Conservation (phyloP, 2,113 vertebrate genomes). For the Pantherophis guttatus region DNA sequence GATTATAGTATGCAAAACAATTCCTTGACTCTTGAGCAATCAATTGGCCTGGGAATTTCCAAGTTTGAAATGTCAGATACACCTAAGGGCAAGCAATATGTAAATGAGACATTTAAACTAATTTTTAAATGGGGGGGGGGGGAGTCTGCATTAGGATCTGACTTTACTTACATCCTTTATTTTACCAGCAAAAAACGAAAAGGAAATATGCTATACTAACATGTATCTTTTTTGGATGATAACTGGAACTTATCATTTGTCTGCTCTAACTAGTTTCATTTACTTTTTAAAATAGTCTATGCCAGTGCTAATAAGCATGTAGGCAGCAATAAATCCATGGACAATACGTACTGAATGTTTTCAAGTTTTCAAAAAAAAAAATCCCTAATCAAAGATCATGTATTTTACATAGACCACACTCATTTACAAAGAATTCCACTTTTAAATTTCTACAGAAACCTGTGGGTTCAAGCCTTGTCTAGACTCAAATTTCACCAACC, state of each 20-base stretch:
- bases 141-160: not conserved
- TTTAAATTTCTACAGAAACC: not conserved
- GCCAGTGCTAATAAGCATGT: not conserved
- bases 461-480: not conserved
- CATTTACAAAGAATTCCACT: not conserved
- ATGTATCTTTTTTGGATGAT: not conserved
- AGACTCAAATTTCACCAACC: not conserved
- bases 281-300: not conserved
- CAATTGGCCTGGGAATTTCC: not conserved
- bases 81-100: not conserved
- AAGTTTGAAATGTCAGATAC: conserved; percentile 5
- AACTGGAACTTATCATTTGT: not conserved
- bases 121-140: not conserved
- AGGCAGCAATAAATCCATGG: not conserved
- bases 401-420: not conserved
- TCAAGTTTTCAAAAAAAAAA: not conserved
- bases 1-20: not conserved
- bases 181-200: not conserved
- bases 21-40: not conserved
- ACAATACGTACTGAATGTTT: not conserved
- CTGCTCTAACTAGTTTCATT: not conserved
- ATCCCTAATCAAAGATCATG: not conserved
- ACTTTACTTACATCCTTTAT: not conserved
- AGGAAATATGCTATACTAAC: not conserved
- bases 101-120: conserved; percentile 11